Base-by-base conservation (phyloP, 2,113 vertebrate genomes). In the Sorex fumeus region DNA sequence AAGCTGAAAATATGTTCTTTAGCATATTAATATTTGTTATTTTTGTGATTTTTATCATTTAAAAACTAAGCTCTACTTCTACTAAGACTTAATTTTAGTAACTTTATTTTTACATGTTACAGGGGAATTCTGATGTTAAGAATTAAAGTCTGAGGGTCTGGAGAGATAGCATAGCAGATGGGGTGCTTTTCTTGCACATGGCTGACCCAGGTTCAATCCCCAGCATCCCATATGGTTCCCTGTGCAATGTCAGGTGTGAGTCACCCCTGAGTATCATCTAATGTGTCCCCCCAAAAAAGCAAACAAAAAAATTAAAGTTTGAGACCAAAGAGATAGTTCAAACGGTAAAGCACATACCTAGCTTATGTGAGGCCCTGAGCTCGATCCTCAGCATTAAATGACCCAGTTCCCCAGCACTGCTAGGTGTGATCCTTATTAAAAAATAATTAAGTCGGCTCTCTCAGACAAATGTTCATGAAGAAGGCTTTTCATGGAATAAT, bases 21-120 rank as follows among this genome's bases (percentile, higher is more conserved):
- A 66, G 27, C n/a, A 78, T 70, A 75, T 16, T 82, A 71, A 28
- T 72, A 47, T 45, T 87, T 83, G 66, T 13, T 8, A 4, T 69
- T 77, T 86, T n/a, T 15, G 18, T 62, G 47, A 75, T 53, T 72
- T 75, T 86, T 71, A 45, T 62, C 21, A 45, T 79, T 79, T 80
- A n/a, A 71, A 78, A 84, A 50, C 47, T 60, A 87, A 94, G 57
- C 28, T 66, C n/a, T 16, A 18, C 23, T 45, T 57, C 36, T 67
- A 25, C n/a, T 28, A 28, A 60, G 40, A 40, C 9, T 84, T 57
- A 27, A 79, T 85, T 66, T 69, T 69, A 57, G 47, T 60, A 11
- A 34, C 45, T 57, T 88, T 40, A 2, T 13, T 71, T 64, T 77
- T 43, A 40, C 74, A 3, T 25, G 13, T 82, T 25, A 23, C 19